Evolutionary conservation across 2,113 vertebrate species (phyloP).

Genomic region (Notarius quadriscutis): DNA sequence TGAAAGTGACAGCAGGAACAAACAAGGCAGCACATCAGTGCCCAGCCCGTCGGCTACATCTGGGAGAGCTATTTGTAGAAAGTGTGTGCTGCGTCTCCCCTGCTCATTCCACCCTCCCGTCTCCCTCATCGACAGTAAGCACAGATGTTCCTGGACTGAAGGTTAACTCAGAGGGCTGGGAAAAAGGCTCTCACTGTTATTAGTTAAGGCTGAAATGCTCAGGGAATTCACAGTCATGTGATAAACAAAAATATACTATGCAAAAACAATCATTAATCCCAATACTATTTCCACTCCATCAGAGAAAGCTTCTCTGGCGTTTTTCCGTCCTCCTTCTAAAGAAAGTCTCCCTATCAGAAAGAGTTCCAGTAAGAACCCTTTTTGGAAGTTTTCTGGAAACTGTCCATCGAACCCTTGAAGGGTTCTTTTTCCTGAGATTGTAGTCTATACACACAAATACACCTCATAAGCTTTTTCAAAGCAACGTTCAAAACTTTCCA

Average conservation of each 20-base stretch:
- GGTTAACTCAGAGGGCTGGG: slow-evolving; percentile 39
- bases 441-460: slow-evolving; percentile 8
- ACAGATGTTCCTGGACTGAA: slow-evolving; percentile 48
- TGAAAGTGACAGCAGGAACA: slow-evolving; percentile 44
- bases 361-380: neutral
- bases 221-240: neutral
- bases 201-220: slow-evolving; percentile 13
- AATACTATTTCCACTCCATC: neutral
- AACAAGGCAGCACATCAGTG: slow-evolving; percentile 41
- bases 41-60: slow-evolving; percentile 34
- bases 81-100: slow-evolving; percentile 7
- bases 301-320: neutral
- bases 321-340: neutral
- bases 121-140: slow-evolving; percentile 38
- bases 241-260: neutral
- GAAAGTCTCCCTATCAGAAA: neutral
- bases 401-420: neutral
- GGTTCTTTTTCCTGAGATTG: neutral
- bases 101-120: slow-evolving; percentile 27
- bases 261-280: neutral
- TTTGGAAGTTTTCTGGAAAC: slow-evolving; percentile 1
- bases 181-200: slow-evolving; percentile 26
- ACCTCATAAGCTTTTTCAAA: slow-evolving; percentile 6
- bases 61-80: slow-evolving; percentile 54
- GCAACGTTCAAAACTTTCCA: slow-evolving; percentile 18